A percentile compares a stretch with the other conserved stretches of the same genome.
phyloP scores from a whole-genome alignment of 2,113 vertebrate species.

The Propithecus coquereli region DNA sequence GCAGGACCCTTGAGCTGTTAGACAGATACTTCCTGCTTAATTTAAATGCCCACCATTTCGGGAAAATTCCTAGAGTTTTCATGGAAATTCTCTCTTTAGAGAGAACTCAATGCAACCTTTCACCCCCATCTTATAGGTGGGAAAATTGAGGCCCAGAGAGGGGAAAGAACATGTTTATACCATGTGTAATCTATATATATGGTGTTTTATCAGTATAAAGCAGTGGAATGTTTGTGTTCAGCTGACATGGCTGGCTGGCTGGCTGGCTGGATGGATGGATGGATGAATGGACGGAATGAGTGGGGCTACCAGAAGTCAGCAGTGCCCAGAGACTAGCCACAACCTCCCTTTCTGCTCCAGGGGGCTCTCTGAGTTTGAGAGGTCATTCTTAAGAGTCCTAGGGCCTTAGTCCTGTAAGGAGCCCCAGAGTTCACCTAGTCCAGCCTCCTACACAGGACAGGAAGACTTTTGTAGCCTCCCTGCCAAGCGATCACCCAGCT shows the following conservation, averaged over 20 bases:
- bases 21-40: background rate
- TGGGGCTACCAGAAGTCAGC: background rate
- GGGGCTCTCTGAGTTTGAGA: background rate
- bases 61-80: conserved; percentile 9
- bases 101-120: background rate
- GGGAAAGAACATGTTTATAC: background rate
- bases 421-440: background rate
- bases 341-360: background rate
- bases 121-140: background rate
- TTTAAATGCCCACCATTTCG: background rate
- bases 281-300: background rate
- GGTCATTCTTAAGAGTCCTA: background rate
- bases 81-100: background rate
- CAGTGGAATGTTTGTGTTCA: background rate
- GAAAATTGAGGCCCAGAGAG: background rate
- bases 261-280: too few species aligned
- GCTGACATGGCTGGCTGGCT: too few species aligned
- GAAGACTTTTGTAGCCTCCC: background rate
- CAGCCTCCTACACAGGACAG: background rate
- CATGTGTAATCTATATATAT: background rate
- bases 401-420: background rate
- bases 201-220: background rate
- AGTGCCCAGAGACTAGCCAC: background rate
- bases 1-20: background rate
- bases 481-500: background rate